Conservation (phyloP, 2,888 invertebrate species). For the Marronus borbonicus region DNA sequence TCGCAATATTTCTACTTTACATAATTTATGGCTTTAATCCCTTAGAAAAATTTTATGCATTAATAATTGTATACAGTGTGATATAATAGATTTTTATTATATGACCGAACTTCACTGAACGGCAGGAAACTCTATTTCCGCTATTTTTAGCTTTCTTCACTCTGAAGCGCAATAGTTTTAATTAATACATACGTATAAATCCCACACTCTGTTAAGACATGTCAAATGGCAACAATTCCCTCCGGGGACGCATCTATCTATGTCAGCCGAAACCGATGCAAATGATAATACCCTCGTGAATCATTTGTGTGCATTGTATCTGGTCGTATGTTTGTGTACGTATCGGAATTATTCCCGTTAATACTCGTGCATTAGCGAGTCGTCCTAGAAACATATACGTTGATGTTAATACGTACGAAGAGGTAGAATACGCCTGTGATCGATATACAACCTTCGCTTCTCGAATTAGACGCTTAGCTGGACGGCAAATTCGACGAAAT, state of each 20-base stretch:
- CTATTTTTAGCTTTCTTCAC: background rate
- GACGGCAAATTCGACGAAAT: constrained; percentile 36
- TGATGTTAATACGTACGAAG: background rate
- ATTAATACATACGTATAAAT: constrained; percentile 21
- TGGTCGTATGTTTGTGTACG: constrained; percentile 1
- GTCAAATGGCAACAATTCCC: constrained; percentile 13
- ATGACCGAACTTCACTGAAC: too few relatives aligned
- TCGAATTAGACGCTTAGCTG: constrained; percentile 33
- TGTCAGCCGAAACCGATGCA: constrained; percentile 5
- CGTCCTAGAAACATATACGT: background rate
- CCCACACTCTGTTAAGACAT: constrained; percentile 21
- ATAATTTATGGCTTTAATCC: too few relatives aligned
- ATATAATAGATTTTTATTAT: too few relatives aligned
- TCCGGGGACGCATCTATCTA: constrained; percentile 9
- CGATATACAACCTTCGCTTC: constrained; percentile 14
- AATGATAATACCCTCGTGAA: constrained; percentile 20
- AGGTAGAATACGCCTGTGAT: constrained; percentile 5
- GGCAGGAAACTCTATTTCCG: background rate
- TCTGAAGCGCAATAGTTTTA: background rate
- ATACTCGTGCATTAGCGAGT: background rate
- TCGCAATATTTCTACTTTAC: too few relatives aligned
- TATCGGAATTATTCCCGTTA: constrained; percentile 32
- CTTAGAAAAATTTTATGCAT: too few relatives aligned
- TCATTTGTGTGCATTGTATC: constrained; percentile 34
- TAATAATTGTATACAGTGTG: too few relatives aligned